A percentile compares a stretch with the other conserved stretches of the same genome.
Evolutionary conservation across 2,888 invertebrate species (phyloP).

Genomic region (Teleiodes luculella): DNA sequence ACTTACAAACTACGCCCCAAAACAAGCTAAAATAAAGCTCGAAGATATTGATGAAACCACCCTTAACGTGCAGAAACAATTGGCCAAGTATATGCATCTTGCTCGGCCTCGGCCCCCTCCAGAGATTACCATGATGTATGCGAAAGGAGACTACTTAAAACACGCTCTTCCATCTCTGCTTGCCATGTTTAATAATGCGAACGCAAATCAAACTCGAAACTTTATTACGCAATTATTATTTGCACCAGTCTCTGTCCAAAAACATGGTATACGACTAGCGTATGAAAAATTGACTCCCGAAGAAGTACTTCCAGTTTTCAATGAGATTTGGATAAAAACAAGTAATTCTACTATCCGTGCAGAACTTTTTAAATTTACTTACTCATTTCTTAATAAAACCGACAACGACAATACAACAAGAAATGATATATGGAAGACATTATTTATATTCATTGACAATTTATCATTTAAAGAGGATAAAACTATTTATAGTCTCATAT

Average conservation of each 20-base stretch:
- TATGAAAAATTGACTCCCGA: conserved; percentile 35
- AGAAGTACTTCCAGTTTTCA: conserved; percentile 37
- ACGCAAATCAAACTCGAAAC: conserved; percentile 30
- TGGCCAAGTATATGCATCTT: conserved; percentile 48
- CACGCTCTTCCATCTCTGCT: conserved; percentile 50
- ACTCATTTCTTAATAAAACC: conserved; percentile 33
- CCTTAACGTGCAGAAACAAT: conserved; percentile 44
- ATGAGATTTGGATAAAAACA: conserved; percentile 40
- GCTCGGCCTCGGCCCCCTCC: conserved; percentile 48
- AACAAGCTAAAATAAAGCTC: conserved; percentile 48
- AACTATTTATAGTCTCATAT: conserved; percentile 36
- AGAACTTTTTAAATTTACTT: conserved; percentile 40
- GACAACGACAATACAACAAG: conserved; percentile 28
- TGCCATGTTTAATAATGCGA: conserved; percentile 46
- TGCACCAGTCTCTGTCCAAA: conserved; percentile 47
- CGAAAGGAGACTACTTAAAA: conserved; percentile 60
- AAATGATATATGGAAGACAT: conserved; percentile 36
- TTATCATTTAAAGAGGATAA: conserved; percentile 43
- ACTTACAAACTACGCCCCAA: conserved; percentile 48
- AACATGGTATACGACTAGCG: conserved; percentile 43
- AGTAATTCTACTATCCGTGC: conserved; percentile 43
- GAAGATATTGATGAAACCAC: conserved; percentile 35
- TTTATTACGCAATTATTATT: conserved; percentile 38
- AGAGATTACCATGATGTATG: conserved; percentile 44
- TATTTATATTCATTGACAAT: conserved; percentile 43